Conservation (phyloP, 2,888 invertebrate genomes). For the Acrobasis consociella region DNA sequence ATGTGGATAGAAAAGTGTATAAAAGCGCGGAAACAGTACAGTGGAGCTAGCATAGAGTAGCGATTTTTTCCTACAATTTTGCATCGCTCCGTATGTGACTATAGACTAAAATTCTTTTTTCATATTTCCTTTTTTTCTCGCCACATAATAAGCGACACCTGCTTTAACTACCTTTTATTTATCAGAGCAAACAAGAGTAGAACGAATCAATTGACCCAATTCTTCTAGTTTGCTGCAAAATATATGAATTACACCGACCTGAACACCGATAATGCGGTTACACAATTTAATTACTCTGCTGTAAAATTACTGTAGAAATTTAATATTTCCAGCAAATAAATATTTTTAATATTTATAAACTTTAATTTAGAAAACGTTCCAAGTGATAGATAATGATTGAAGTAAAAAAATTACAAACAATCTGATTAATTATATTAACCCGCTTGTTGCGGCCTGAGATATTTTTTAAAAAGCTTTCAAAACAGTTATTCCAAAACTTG, state of each 20-base stretch:
- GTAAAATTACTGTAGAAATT: background rate
- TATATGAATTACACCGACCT: background rate
- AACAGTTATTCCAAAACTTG: slow-evolving; percentile 52
- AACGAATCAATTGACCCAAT: slow-evolving; percentile 17
- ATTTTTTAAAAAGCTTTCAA: slow-evolving; percentile 28
- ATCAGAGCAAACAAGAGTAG: background rate
- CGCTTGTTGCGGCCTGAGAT: slow-evolving; percentile 24
- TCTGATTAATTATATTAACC: slow-evolving; percentile 27
- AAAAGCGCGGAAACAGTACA: too few relatives aligned
- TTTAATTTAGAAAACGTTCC: background rate
- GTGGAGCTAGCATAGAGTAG: too few relatives aligned
- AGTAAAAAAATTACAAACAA: background rate
- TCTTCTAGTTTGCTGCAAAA: slow-evolving; percentile 11
- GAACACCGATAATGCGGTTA: slow-evolving; percentile 10
- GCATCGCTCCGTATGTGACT: too few relatives aligned
- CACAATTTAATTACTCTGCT: slow-evolving; percentile 8
- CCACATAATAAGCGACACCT: too few relatives aligned
- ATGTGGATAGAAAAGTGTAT: too few relatives aligned
- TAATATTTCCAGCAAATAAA: too few relatives aligned
- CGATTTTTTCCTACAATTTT: too few relatives aligned
- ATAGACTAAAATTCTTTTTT: too few relatives aligned
- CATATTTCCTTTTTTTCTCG: too few relatives aligned
- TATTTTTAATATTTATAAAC: background rate
- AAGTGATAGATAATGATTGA: background rate
- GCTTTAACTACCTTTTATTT: background rate